phyloP scores from a whole-genome alignment of 2,888 invertebrate genomes.

The Drosophila pullipes region DNA sequence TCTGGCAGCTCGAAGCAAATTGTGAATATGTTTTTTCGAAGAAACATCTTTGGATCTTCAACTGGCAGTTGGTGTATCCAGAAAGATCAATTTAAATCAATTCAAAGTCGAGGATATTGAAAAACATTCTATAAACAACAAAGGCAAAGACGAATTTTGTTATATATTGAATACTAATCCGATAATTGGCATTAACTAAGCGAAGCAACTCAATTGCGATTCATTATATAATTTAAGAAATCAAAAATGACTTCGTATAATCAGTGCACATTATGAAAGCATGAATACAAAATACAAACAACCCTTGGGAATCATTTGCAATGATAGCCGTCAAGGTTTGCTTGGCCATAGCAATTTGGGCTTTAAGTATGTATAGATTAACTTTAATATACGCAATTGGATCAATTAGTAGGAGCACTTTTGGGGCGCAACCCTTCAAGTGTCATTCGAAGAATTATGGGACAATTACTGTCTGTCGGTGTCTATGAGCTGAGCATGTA shows the following conservation, averaged over 20 bases:
- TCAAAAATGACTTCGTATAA: neutral
- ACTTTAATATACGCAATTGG: conserved; percentile 1
- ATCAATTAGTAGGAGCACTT: neutral
- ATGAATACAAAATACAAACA: neutral
- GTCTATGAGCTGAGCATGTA: neutral
- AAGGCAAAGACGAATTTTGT: neutral
- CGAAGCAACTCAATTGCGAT: neutral
- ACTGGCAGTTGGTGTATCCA: neutral
- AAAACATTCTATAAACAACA: neutral
- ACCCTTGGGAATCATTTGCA: neutral
- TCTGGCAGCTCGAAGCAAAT: no score
- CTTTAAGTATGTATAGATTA: neutral
- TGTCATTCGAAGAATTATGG: neutral
- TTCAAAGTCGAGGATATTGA: neutral
- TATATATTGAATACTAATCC: neutral
- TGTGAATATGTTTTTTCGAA: no score
- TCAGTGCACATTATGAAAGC: neutral
- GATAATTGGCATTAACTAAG: neutral
- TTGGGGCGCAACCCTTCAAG: neutral
- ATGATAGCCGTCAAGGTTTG: neutral
- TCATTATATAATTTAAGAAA: neutral
- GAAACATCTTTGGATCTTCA: neutral
- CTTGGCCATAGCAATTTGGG: neutral
- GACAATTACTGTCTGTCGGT: neutral
- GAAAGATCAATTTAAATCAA: neutral